Evolutionary conservation across 2,888 invertebrate genomes (phyloP).

Genomic region (Gerosis bhagava): DNA sequence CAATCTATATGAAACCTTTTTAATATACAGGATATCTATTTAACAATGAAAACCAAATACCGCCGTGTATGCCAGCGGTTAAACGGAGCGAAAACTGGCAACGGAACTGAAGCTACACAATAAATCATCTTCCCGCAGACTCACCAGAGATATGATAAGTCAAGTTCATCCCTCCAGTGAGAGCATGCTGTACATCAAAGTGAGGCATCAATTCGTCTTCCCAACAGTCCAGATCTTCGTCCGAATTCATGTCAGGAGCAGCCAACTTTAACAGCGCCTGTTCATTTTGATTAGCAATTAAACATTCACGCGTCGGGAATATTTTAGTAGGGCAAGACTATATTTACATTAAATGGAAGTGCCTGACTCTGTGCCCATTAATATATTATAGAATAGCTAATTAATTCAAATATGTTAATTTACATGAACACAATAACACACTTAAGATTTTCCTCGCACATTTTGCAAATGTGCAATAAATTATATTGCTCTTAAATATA

Average conservation of each 20-base stretch:
- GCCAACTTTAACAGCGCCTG: slow-evolving; percentile 73
- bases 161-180: slow-evolving; percentile 58
- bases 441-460: too few species aligned
- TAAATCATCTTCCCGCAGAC: slow-evolving; percentile 19
- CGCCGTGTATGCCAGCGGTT: slow-evolving; percentile 12
- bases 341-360: slow-evolving; percentile 4
- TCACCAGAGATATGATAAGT: slow-evolving; percentile 37
- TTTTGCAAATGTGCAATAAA: too few species aligned
- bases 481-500: too few species aligned
- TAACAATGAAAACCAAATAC: not conserved
- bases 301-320: slow-evolving; percentile 31
- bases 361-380: too few species aligned
- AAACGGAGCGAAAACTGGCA: slow-evolving; percentile 18
- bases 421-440: too few species aligned
- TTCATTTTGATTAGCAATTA: slow-evolving; percentile 55
- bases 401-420: too few species aligned
- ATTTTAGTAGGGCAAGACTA: slow-evolving; percentile 21
- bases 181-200: slow-evolving; percentile 57
- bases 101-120: slow-evolving; percentile 5
- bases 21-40: slow-evolving; percentile 4
- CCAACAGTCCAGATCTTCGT: slow-evolving; percentile 46
- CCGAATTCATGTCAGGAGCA: slow-evolving; percentile 67
- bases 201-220: slow-evolving; percentile 60
- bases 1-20: too few species aligned
- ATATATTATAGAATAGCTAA: too few species aligned